A percentile compares a stretch with the other conserved stretches of the same genome.
These are phyloP conservation scores for Mamestra configurata DNA, from an alignment of 1,140 invertebrate species.

Conservation along the genomic window DNA sequence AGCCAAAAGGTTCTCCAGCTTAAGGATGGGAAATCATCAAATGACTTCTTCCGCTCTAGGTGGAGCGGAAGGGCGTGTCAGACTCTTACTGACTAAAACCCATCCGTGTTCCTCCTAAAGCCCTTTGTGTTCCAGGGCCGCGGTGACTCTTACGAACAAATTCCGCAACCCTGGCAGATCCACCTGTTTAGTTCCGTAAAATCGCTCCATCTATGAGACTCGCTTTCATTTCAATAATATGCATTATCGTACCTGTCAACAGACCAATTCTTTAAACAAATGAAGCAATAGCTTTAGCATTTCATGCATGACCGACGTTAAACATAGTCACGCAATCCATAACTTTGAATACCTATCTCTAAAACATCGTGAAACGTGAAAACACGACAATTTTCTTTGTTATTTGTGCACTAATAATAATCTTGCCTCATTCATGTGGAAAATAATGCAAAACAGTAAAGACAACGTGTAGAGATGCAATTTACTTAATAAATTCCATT, in stretches of 20 bases:
- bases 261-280: neutral
- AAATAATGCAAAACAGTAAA: slow-evolving; percentile 30
- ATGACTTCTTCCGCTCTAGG: no score
- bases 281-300: neutral
- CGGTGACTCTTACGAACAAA: no score
- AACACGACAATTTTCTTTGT: slow-evolving; percentile 20
- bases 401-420: slow-evolving; percentile 6
- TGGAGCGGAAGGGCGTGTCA: no score
- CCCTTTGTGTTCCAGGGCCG: no score
- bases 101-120: no score
- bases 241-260: neutral
- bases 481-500: slow-evolving; percentile 39
- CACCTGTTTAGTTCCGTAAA: no score
- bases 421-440: slow-evolving; percentile 23
- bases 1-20: no score
- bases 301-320: neutral
- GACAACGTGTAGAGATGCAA: slow-evolving; percentile 24
- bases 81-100: no score
- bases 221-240: neutral
- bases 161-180: no score
- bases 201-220: no score
- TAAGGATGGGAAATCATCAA: no score
- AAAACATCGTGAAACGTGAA: neutral
- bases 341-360: neutral
- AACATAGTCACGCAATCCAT: slow-evolving; percentile 2